A percentile compares a stretch with the other conserved stretches of the same genome.
phyloP scores from a whole-genome alignment of 2,888 invertebrate species.

The Odontomyia ornata region DNA sequence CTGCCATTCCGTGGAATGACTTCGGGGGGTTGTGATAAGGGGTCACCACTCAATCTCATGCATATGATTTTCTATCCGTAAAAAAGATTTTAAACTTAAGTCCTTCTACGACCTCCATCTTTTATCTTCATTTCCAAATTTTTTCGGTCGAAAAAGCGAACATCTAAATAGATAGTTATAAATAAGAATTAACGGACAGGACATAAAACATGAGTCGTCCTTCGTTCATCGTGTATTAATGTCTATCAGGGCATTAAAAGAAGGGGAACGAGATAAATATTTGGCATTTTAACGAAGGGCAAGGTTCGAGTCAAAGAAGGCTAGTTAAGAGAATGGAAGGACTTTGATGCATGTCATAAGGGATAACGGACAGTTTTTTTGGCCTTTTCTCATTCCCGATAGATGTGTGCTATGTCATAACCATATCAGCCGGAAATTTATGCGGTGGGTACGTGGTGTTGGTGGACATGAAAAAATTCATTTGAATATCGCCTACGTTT shows the following conservation, averaged over 20 bases:
- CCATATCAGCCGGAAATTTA: conserved; percentile 11
- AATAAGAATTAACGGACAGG: conserved; percentile 51
- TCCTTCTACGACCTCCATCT: conserved; percentile 19
- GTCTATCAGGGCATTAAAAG: conserved; percentile 43
- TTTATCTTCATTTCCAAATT: not conserved
- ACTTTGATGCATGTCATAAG: conserved; percentile 37
- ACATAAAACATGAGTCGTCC: conserved; percentile 44
- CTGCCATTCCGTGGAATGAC: conserved; percentile 1
- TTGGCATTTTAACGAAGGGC: not conserved
- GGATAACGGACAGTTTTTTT: conserved; percentile 37
- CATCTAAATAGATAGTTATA: conserved; percentile 51
- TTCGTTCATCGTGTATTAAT: conserved; percentile 44
- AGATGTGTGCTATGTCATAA: not conserved
- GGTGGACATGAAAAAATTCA: conserved; percentile 50
- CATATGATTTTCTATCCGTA: conserved; percentile 24
- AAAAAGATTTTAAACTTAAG: conserved; percentile 21
- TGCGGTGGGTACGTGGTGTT: not conserved
- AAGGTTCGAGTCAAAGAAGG: conserved; percentile 2
- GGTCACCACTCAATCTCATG: conserved; percentile 35
- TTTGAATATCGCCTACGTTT: conserved; percentile 50
- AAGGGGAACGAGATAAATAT: conserved; percentile 21
- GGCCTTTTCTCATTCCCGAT: not conserved
- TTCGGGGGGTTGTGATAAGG: not conserved
- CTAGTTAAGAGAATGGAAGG: conserved; percentile 23
- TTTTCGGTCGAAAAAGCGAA: conserved; percentile 12